Percentiles rank a stretch among this genome's conserved stretches.
Evolutionary conservation across 2,888 invertebrate genomes (phyloP).

Genomic region (Adelphocoris suturalis): DNA sequence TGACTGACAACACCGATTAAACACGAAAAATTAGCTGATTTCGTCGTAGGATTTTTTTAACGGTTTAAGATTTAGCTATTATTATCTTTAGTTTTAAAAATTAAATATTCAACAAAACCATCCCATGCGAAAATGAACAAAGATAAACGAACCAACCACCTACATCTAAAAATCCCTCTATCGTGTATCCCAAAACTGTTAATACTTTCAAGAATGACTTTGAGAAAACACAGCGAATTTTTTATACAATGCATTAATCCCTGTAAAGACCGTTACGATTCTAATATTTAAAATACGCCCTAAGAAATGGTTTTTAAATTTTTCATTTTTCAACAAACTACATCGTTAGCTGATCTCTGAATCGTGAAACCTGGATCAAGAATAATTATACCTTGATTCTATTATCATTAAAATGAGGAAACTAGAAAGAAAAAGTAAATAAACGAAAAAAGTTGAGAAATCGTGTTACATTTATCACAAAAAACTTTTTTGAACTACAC

Average conservation of each 20-base stretch:
- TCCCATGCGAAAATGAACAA: neutral
- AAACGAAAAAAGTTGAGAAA: neutral
- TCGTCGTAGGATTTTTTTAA: neutral
- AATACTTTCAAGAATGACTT: neutral
- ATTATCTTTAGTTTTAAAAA: neutral
- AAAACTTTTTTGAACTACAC: slow-evolving; percentile 1
- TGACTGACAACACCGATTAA: slow-evolving; percentile 58
- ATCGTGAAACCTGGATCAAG: slow-evolving; percentile 1
- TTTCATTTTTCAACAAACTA: neutral
- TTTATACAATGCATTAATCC: slow-evolving; percentile 45
- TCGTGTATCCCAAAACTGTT: neutral
- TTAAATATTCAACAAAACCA: neutral
- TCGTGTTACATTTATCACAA: slow-evolving; percentile 15
- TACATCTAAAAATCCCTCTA: neutral
- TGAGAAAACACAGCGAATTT: slow-evolving; percentile 15
- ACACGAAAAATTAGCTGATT: slow-evolving; percentile 38
- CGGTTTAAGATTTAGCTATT: neutral
- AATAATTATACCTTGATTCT: slow-evolving; percentile 2
- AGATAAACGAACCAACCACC: neutral
- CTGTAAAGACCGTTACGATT: slow-evolving; percentile 50
- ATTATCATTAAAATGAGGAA: neutral
- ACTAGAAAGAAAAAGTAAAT: neutral
- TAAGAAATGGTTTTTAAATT: neutral
- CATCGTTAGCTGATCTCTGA: slow-evolving; percentile 18
- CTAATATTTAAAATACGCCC: slow-evolving; percentile 15